A percentile compares a stretch with the other conserved stretches of the same genome.
Conservation (phyloP, 2,113 vertebrate genomes). For the Vireo altiloquus region DNA sequence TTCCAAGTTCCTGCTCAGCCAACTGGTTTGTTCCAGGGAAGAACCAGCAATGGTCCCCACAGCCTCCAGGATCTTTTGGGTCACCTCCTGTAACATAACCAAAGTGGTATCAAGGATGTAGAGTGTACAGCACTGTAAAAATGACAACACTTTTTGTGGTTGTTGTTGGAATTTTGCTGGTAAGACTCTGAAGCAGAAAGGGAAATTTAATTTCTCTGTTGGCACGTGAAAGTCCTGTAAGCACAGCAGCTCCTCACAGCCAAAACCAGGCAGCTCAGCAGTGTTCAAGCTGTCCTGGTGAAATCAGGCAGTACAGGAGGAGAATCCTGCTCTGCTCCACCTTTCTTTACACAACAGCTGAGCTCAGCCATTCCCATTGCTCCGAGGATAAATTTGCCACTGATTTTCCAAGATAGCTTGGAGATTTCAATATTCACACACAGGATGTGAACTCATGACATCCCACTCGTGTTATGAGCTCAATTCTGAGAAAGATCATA, state of each 20-base stretch:
- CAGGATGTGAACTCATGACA: not conserved
- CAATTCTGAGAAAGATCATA: not conserved
- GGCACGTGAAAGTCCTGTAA: not conserved
- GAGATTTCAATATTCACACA: not conserved
- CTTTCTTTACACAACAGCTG: not conserved
- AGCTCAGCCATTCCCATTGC: not conserved
- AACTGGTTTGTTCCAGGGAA: conserved; percentile 96
- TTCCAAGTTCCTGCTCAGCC: conserved; percentile 95
- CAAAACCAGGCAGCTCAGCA: not conserved
- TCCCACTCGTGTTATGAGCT: not conserved
- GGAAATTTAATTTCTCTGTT: not conserved
- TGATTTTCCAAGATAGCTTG: not conserved
- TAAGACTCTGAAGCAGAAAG: not conserved
- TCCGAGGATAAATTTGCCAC: not conserved
- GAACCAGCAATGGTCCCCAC: conserved; percentile 91
- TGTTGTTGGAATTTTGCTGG: not conserved
- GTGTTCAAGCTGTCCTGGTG: not conserved
- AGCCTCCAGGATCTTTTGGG: conserved; percentile 90
- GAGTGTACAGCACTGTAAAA: not conserved
- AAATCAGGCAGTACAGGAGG: not conserved
- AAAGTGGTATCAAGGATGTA: not conserved
- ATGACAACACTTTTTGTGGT: not conserved
- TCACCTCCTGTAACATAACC: conserved; percentile 82
- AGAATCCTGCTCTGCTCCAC: not conserved
- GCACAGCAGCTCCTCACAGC: not conserved